Base-by-base conservation (phyloP, 2,888 invertebrate genomes). In the Napeogenes inachia region DNA sequence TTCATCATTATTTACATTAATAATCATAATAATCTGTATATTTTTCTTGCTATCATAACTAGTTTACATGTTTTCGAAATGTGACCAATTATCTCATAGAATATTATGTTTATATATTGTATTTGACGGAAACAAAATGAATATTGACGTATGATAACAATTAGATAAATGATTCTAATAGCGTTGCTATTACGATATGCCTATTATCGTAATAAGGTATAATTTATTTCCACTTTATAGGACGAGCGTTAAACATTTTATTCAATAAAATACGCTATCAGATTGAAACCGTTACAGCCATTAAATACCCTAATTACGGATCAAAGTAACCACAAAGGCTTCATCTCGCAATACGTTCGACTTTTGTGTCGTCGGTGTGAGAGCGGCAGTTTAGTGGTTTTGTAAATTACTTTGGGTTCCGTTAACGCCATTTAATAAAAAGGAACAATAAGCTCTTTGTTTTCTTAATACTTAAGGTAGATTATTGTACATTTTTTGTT, bases 221-320 rank as follows among this genome's bases (percentile, higher is more conserved):
- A 64, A 70, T 73, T 74, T 71, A 72, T 74, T 73, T 63, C 70
- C 73, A 76, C 75, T 75, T 74, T 73, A 73, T 78, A 75, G 76
- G 74, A 79, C 72, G 76, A 73, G 75, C 73, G 73, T 75, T 71
- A 50, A 50, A 50, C 72, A 69, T 68, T 66, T 69, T 50, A 50
- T 50, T 50, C 50, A 50, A 50, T 50, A 82, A 81, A 84, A 87
- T 76, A 84, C 81, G 73, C 76, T 73, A 75, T 81, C 80, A 78
- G 80, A 86, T 83, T 77, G 81, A 78, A 78, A 84, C 87, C 87
- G 87, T 87, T 87, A 86, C 81, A 68, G 78, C 82, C 76, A 80
- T 76, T 87, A 88, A 85, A 80, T 74, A 83, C 86, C 86, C 84
- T 85, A 88, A 89, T 89, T 89, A 88, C 81, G 79, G 79, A 85